These are phyloP conservation scores for Metallyticus violacea DNA, from an alignment of 2,888 invertebrate species.

Conservation along the genomic window DNA sequence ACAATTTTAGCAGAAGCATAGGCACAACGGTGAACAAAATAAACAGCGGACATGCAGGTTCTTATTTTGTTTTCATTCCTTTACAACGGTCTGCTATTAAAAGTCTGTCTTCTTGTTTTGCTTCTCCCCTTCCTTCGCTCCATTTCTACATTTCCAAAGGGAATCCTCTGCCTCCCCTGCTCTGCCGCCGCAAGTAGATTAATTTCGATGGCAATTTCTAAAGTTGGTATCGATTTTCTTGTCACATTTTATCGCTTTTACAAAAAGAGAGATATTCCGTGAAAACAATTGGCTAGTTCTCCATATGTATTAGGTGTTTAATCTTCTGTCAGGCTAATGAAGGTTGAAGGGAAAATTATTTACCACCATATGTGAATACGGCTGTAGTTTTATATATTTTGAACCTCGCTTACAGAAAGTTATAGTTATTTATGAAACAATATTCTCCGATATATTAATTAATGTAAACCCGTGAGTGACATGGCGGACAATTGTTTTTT, in stretches of 20 bases:
- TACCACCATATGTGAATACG: too few relatives aligned
- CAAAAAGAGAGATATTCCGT: neutral
- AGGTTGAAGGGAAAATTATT: too few relatives aligned
- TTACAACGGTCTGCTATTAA: neutral
- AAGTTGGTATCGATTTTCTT: slow-evolving; percentile 24
- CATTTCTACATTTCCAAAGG: neutral
- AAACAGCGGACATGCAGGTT: neutral
- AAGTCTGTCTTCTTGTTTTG: neutral
- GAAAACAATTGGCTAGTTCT: too few relatives aligned
- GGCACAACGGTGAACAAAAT: neutral
- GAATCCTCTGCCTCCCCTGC: neutral
- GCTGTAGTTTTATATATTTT: too few relatives aligned
- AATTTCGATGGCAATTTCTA: slow-evolving; percentile 26
- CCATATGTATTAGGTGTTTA: too few relatives aligned
- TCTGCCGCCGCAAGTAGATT: slow-evolving; percentile 13
- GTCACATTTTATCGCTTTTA: neutral
- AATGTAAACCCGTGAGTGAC: too few relatives aligned
- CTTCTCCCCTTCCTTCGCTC: neutral
- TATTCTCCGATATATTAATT: too few relatives aligned
- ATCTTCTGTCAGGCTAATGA: too few relatives aligned
- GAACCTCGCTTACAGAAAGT: too few relatives aligned
- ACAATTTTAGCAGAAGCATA: neutral
- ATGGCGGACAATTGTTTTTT: too few relatives aligned
- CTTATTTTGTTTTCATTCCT: neutral
- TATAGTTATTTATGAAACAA: too few relatives aligned